Evolutionary conservation across 2,888 invertebrate species (phyloP), one percentile per base, ranked within the genome.

Genomic region (Melangyna quadrimaculata): DNA sequence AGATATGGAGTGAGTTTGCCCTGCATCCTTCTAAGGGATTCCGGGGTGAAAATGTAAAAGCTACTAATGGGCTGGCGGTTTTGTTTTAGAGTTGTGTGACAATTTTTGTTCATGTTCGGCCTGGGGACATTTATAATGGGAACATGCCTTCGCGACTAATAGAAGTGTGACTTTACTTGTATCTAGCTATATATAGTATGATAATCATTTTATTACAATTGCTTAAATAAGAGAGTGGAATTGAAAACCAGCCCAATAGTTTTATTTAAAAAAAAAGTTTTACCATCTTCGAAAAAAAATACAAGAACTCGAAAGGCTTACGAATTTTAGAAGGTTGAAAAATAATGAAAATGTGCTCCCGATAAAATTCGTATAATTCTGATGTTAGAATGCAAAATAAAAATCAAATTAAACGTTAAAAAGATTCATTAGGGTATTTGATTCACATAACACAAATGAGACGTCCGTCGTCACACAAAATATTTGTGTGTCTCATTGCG

Each of bases 1-100:
- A n/a, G n/a, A n/a, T n/a, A n/a, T n/a, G 40, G 32, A 51, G n/a
- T 51, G 79, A 32, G 29, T n/a, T n/a, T 67, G 70, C 57, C 22
- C 72, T 29, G 61, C 51, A 75, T 59, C 83, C 84, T 69, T 86
- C 69, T 86, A 77, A 80, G 84, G 84, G 84, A 72, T 67, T 67
- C 40, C 24, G 73, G 80, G 77, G 81, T 81, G 81, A 73, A 51
- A 53, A 51, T 61, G 29, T 57, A 19, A 63, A 29, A 55, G 43
- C 67, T 80, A 75, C 75, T 55, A 75, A 71, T 67, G 40, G 69
- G 10, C 40, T 69, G 53, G 45, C 29, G 59, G 35, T 32, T 48
- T 48, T 57, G 32, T 32, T 32, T 57, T 12, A n/a, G 35, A 12
- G 51, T 40, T 57, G 55, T 81, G 73, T 37, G 69, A 83, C 78